Evolutionary conservation across 2,888 invertebrate species (phyloP).

Genomic region (Drosophila rubida): DNA sequence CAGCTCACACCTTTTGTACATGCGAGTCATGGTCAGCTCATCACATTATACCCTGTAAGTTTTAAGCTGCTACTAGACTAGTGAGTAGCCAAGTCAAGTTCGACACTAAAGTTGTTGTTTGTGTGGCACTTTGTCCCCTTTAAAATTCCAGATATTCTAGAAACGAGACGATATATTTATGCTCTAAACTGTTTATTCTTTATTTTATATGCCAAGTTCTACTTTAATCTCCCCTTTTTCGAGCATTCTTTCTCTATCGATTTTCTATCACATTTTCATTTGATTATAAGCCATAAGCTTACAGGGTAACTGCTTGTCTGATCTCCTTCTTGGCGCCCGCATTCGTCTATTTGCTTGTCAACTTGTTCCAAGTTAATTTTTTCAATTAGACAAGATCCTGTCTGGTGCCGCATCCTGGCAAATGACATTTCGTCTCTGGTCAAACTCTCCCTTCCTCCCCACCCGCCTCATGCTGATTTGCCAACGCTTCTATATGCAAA

Average conservation of each 20-base stretch:
- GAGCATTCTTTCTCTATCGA: too few species aligned
- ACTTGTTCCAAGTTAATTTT: slow-evolving; percentile 56
- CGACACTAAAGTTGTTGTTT: too few species aligned
- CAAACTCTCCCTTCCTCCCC: neutral
- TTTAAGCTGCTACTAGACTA: neutral
- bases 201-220: too few species aligned
- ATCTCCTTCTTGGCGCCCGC: neutral
- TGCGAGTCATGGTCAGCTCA: slow-evolving; percentile 1
- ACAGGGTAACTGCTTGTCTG: neutral
- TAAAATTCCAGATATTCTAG: too few species aligned
- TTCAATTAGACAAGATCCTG: slow-evolving; percentile 67
- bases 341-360: slow-evolving; percentile 35
- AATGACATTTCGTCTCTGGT: slow-evolving; percentile 45
- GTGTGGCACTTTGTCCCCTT: too few species aligned
- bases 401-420: slow-evolving; percentile 21
- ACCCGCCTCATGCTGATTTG: neutral
- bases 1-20: neutral
- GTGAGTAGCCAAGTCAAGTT: neutral
- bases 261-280: too few species aligned
- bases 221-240: too few species aligned
- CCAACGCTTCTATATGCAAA: slow-evolving; percentile 28
- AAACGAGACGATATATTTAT: too few species aligned
- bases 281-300: too few species aligned
- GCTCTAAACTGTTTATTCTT: too few species aligned
- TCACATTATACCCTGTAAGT: slow-evolving; percentile 7